A percentile compares a stretch with the other conserved stretches of the same genome.
Conservation (phyloP, 53 echinoderm and acorn worm genomes). For the Glandiceps talaboti region DNA sequence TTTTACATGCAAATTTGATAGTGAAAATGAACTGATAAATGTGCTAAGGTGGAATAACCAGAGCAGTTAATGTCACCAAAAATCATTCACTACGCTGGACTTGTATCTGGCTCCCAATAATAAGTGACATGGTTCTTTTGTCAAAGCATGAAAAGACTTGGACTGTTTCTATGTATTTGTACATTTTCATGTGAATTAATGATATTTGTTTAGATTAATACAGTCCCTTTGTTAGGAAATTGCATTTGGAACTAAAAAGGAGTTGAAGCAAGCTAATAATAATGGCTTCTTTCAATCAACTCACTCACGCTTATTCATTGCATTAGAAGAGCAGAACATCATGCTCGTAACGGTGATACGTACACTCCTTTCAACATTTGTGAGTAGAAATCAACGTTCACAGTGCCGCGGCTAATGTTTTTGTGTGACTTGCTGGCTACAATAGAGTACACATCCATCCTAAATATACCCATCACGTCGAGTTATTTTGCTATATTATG, state of each 20-base stretch:
- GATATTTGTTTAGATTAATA: neutral
- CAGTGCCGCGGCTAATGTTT: no score
- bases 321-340: no score
- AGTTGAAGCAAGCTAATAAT: neutral
- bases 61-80: neutral
- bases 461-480: no score
- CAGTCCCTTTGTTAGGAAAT: neutral
- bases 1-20: no score
- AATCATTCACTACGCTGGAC: neutral
- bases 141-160: neutral
- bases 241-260: neutral
- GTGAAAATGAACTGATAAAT: no score
- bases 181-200: neutral
- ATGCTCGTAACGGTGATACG: no score
- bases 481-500: no score
- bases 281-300: neutral
- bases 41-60: no score
- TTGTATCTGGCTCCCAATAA: neutral
- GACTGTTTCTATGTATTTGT: neutral
- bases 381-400: no score
- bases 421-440: no score
- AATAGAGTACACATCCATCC: no score
- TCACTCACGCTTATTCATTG: neutral
- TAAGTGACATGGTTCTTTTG: neutral
- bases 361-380: no score